These are phyloP conservation scores for Tupaia chinensis DNA, from an alignment of 2,113 vertebrate genomes.

Conservation along the genomic window DNA sequence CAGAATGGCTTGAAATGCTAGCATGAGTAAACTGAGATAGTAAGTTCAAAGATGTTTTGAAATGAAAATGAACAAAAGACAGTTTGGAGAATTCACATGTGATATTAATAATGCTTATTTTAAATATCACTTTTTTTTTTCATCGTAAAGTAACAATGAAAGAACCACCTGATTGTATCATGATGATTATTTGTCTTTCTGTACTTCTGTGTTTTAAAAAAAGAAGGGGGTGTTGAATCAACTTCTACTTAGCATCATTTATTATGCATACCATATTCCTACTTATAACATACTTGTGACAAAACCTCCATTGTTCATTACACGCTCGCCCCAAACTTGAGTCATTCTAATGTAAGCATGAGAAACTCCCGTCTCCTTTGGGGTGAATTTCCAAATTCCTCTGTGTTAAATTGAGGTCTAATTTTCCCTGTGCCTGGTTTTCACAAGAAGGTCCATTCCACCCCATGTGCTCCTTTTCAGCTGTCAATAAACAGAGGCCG, in stretches of 20 bases:
- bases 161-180: conserved; percentile 60
- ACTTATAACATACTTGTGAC: conserved; percentile 74
- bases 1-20: not conserved
- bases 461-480: conserved; percentile 90
- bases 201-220: conserved; percentile 58
- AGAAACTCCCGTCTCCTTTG: conserved; percentile 82
- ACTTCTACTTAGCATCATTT: conserved; percentile 76
- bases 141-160: conserved; percentile 46
- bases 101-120: conserved; percentile 60
- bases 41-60: conserved; percentile 39
- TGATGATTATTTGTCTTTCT: conserved; percentile 60
- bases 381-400: conserved; percentile 85
- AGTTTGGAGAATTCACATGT: not conserved
- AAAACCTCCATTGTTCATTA: conserved; percentile 73
- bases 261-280: conserved; percentile 82
- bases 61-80: conserved; percentile 28
- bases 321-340: conserved; percentile 76
- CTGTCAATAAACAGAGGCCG: conserved; percentile 90
- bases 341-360: conserved; percentile 78
- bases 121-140: not conserved
- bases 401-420: conserved; percentile 87
- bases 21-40: not conserved
- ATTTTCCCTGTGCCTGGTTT: conserved; percentile 87
- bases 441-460: conserved; percentile 87
- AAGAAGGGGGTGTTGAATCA: conserved; percentile 61